phyloP scores from a whole-genome alignment of 1,140 invertebrate genomes.

The Drepana arcuata region DNA sequence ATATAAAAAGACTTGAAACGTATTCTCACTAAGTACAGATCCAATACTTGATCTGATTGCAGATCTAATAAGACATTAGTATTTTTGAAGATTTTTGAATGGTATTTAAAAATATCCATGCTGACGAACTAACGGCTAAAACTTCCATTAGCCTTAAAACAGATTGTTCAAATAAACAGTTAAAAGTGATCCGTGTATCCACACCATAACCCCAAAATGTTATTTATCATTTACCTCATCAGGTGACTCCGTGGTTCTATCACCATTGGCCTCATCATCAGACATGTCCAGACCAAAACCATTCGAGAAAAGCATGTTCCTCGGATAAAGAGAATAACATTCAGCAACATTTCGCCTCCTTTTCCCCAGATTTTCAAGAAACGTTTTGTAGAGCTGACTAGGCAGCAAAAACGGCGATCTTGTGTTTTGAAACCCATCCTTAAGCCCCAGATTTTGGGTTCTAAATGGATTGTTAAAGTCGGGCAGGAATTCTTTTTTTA shows the following conservation, averaged over 20 bases:
- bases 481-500: conserved; percentile 67
- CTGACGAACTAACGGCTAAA: no score
- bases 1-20: no score
- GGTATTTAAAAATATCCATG: no score
- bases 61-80: no score
- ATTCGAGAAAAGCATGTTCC: conserved; percentile 67
- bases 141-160: no score
- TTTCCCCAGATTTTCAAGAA: conserved; percentile 76
- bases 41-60: no score
- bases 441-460: conserved; percentile 49
- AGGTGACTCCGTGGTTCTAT: conserved; percentile 57
- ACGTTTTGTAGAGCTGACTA: conserved; percentile 83
- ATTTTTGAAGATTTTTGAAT: no score
- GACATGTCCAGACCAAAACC: conserved; percentile 54
- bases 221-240: conserved; percentile 52
- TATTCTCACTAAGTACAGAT: no score
- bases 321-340: conserved; percentile 63
- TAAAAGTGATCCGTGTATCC: neutral
- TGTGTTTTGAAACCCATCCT: conserved; percentile 51
- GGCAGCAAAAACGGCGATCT: conserved; percentile 77
- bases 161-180: no score
- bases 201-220: conserved; percentile 3
- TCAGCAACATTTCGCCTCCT: conserved; percentile 60
- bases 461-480: conserved; percentile 65
- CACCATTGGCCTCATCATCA: conserved; percentile 61